Conservation (phyloP, 1,140 invertebrate species). For the Trachymyrmex cornetzi region DNA sequence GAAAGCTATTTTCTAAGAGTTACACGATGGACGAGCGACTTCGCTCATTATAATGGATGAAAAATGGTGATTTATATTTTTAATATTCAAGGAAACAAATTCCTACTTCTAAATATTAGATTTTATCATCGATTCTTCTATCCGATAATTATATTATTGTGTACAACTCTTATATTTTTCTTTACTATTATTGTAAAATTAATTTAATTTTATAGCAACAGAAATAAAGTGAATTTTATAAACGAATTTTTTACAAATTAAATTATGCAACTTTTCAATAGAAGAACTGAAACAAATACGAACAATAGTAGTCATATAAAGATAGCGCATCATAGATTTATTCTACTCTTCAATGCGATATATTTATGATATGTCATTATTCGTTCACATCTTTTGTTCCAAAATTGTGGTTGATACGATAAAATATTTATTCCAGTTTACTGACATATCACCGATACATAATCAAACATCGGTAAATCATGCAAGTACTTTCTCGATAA, state of each 20-base stretch:
- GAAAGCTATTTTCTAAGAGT: background rate
- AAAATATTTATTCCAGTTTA: conserved; percentile 38
- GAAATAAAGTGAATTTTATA: conserved; percentile 7
- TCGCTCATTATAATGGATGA: background rate
- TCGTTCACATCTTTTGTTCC: background rate
- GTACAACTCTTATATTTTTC: background rate
- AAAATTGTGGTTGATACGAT: conserved; percentile 13
- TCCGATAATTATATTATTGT: background rate
- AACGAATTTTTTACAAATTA: conserved; percentile 18
- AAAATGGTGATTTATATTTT: background rate
- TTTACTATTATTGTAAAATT: background rate
- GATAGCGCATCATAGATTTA: background rate
- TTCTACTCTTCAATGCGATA: background rate
- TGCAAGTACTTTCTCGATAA: conserved; percentile 30
- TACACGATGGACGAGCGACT: background rate
- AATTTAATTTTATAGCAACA: background rate
- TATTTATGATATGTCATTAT: conserved; percentile 12
- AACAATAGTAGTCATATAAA: conserved; percentile 8
- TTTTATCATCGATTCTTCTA: background rate
- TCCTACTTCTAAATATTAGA: background rate
- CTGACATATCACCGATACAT: background rate
- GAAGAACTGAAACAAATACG: background rate
- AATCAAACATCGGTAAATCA: conserved; percentile 24
- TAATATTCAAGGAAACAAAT: background rate
- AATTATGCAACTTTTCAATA: background rate